These are phyloP conservation scores for Porites evermanni DNA, from an alignment of 92 coral and sea anemone species.

Conservation along the genomic window DNA sequence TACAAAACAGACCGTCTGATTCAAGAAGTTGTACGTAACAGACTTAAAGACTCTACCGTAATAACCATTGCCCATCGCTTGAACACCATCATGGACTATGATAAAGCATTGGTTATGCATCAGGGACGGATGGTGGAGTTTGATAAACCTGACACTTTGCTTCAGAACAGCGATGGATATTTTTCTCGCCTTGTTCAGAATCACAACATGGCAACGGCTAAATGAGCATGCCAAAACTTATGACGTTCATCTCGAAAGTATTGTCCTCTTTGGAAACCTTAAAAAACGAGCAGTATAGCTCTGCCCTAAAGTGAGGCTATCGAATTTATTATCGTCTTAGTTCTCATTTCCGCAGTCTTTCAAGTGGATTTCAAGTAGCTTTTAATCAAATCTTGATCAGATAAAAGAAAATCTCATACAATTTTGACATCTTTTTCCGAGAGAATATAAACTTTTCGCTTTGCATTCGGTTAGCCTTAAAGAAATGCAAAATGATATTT, in stretches of 20 bases:
- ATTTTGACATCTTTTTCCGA: not conserved
- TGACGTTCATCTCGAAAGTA: constrained; percentile 8
- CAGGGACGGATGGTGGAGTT: constrained; percentile 46
- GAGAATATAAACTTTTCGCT: not conserved
- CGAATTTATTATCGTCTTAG: not conserved
- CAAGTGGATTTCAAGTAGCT: not conserved
- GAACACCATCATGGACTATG: constrained; percentile 54
- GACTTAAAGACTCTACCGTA: constrained; percentile 45
- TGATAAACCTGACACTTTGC: constrained; percentile 34
- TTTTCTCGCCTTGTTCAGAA: constrained; percentile 19
- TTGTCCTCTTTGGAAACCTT: not conserved
- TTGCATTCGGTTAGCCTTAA: too few species aligned
- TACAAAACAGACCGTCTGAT: constrained; percentile 46
- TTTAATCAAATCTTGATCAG: not conserved
- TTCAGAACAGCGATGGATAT: constrained; percentile 18
- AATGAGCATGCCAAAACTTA: not conserved
- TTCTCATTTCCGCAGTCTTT: not conserved
- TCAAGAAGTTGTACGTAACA: constrained; percentile 40
- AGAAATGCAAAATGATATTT: not conserved
- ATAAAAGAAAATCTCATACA: not conserved
- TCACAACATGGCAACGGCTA: not conserved
- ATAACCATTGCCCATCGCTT: constrained; percentile 49
- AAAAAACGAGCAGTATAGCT: not conserved
- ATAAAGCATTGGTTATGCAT: constrained; percentile 36
- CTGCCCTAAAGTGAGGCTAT: not conserved